A percentile compares a stretch with the other conserved stretches of the same genome.
These are phyloP conservation scores for Cotesia chilonis DNA, from an alignment of 1,140 invertebrate species.

Conservation along the genomic window DNA sequence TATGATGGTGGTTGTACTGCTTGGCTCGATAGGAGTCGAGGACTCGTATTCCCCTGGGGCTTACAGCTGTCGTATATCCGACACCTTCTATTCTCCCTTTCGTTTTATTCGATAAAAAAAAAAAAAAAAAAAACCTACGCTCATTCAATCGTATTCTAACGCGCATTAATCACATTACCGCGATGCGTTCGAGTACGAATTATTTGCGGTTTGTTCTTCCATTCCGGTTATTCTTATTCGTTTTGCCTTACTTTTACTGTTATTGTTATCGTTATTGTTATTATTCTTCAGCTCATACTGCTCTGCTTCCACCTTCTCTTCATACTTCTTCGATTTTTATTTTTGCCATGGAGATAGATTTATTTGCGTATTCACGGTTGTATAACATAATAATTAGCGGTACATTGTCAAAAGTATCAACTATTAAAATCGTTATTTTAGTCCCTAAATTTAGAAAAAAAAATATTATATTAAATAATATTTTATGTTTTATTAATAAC, in stretches of 20 bases:
- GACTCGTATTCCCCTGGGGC: conserved; percentile 54
- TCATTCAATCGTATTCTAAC: conserved; percentile 38
- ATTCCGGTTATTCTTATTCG: not conserved
- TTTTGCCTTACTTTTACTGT: not conserved
- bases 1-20: too few species aligned
- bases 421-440: too few species aligned
- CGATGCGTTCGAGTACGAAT: conserved; percentile 9
- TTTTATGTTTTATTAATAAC: too few species aligned
- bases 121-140: conserved; percentile 19
- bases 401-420: too few species aligned
- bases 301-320: too few species aligned
- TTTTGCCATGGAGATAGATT: too few species aligned
- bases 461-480: too few species aligned
- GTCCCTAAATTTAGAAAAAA: too few species aligned
- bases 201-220: conserved; percentile 18
- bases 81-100: conserved; percentile 52
- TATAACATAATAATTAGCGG: too few species aligned
- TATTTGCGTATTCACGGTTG: too few species aligned
- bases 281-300: too few species aligned
- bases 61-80: conserved; percentile 64
- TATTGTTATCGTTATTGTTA: not conserved
- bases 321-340: too few species aligned
- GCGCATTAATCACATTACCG: conserved; percentile 37
- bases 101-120: conserved; percentile 11
- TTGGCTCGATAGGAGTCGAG: conserved; percentile 49